Evolutionary conservation across 2,888 invertebrate species (phyloP).

Genomic region (Drosophila neotestacea): DNA sequence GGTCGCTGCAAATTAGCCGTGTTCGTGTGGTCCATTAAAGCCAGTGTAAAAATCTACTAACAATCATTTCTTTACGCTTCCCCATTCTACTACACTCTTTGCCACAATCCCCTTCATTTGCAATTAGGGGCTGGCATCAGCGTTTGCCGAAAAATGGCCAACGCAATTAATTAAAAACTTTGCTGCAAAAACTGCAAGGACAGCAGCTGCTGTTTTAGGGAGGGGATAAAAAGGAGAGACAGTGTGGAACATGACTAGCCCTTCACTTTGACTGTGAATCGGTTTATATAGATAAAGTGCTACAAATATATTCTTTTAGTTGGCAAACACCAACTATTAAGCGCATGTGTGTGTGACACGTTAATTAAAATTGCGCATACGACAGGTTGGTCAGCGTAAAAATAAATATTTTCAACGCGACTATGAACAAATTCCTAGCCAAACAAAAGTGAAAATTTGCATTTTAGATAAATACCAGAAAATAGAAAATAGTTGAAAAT

Average conservation of each 20-base stretch:
- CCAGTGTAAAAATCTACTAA: constrained; percentile 36
- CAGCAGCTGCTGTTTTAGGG: background rate
- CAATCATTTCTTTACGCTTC: background rate
- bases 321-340: constrained; percentile 22
- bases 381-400: constrained; percentile 26
- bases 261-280: constrained; percentile 11
- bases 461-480: background rate
- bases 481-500: background rate
- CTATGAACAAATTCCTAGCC: too few relatives aligned
- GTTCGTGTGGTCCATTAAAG: constrained; percentile 47
- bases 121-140: constrained; percentile 46
- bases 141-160: constrained; percentile 57
- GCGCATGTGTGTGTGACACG: constrained; percentile 16
- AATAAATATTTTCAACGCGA: constrained; percentile 18
- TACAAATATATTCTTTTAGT: constrained; percentile 48
- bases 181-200: constrained; percentile 41
- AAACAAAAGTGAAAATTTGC: background rate
- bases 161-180: constrained; percentile 77
- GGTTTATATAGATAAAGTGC: constrained; percentile 28
- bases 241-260: too few relatives aligned
- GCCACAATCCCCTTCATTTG: constrained; percentile 40
- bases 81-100: background rate
- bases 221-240: background rate
- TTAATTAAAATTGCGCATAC: constrained; percentile 53
- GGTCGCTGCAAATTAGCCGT: constrained; percentile 63